Conservation (phyloP, 2,888 invertebrate species). For the Trissolcus brochymenae region DNA sequence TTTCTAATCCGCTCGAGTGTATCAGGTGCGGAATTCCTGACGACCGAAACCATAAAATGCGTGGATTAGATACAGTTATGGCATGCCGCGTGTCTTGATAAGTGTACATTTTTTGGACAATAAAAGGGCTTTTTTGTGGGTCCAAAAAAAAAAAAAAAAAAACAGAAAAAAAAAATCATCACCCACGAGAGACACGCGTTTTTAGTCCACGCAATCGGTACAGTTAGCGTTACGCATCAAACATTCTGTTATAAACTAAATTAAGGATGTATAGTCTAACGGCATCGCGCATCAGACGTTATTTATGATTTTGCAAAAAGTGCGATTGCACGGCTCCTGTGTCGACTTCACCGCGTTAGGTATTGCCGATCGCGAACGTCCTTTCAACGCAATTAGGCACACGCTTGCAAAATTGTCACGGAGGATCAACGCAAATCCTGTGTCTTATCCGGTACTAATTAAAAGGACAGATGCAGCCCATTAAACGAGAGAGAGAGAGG, state of each 20-base stretch:
- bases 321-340: slow-evolving; percentile 8
- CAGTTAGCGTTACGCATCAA: slow-evolving; percentile 43
- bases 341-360: slow-evolving; percentile 21
- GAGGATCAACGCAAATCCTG: slow-evolving; percentile 2
- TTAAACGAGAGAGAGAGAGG: slow-evolving; percentile 2
- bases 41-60: neutral
- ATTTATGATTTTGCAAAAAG: slow-evolving; percentile 43
- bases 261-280: slow-evolving; percentile 41
- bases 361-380: neutral
- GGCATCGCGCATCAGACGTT: slow-evolving; percentile 19
- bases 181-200: neutral
- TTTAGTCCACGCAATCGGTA: slow-evolving; percentile 5
- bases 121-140: slow-evolving; percentile 24
- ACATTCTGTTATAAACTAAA: slow-evolving; percentile 47
- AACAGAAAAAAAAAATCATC: neutral
- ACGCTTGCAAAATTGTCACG: too few species aligned
- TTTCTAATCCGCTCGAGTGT: slow-evolving; percentile 5
- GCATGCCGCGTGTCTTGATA: neutral
- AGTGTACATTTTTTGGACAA: neutral
- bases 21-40: neutral
- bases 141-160: neutral
- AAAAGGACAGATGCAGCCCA: slow-evolving; percentile 13
- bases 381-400: slow-evolving; percentile 1
- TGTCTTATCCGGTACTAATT: slow-evolving; percentile 29
- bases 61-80: too few species aligned